Conservation (phyloP, 2,797 vertebrate species). For the Brachyrhaphis roseni region DNA sequence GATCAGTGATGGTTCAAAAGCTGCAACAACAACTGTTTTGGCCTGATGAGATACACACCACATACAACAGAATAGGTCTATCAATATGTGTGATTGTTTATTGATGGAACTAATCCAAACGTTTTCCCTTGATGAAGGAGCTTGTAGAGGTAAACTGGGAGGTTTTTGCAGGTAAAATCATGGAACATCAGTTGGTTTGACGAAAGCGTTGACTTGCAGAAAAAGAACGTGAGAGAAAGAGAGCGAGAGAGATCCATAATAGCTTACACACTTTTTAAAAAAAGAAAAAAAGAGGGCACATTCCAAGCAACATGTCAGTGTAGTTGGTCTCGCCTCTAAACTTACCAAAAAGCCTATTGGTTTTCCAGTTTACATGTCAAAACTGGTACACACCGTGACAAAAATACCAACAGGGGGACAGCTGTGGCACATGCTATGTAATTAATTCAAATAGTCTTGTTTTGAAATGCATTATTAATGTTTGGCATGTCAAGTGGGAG, state of each 20-base stretch:
- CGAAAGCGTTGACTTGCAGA: slow-evolving; percentile 43
- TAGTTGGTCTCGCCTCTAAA: slow-evolving; percentile 34
- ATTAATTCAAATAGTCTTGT: slow-evolving; percentile 65
- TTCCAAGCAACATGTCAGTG: slow-evolving; percentile 29
- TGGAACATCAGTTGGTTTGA: slow-evolving; percentile 70
- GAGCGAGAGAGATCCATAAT: slow-evolving; percentile 33
- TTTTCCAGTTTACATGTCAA: slow-evolving; percentile 52
- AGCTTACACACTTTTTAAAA: slow-evolving; percentile 39
- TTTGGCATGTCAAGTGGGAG: slow-evolving; percentile 69
- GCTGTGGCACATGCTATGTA: slow-evolving; percentile 62
- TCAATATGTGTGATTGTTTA: slow-evolving; percentile 74
- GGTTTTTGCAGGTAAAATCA: slow-evolving; percentile 63
- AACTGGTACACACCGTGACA: slow-evolving; percentile 57
- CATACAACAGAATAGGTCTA: slow-evolving; percentile 49
- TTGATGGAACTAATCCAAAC: slow-evolving; percentile 54
- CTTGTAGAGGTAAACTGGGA: slow-evolving; percentile 22
- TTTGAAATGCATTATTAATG: slow-evolving; percentile 71
- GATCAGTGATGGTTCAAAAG: slow-evolving; percentile 68
- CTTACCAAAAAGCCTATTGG: slow-evolving; percentile 27
- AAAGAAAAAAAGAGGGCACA: slow-evolving; percentile 36
- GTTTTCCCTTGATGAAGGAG: slow-evolving; percentile 28
- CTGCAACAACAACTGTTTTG: slow-evolving; percentile 39
- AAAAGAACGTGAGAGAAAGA: slow-evolving; percentile 28
- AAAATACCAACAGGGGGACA: slow-evolving; percentile 53
- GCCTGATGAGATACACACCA: slow-evolving; percentile 60